Percentiles rank a stretch among this genome's conserved stretches.
phyloP scores from a whole-genome alignment of 2,113 vertebrate species.

The Naja naja region DNA sequence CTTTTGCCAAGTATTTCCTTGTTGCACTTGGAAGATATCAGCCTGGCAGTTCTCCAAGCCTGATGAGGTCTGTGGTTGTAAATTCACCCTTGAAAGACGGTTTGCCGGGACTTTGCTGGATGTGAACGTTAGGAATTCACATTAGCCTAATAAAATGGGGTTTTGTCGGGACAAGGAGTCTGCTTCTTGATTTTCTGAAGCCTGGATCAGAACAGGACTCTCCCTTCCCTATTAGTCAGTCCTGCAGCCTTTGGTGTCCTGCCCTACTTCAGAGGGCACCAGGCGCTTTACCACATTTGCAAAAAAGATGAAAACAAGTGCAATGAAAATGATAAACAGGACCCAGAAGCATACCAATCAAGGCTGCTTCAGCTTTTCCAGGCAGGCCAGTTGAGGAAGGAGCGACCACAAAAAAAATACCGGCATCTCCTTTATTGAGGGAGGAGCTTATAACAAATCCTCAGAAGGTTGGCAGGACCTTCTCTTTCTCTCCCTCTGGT shows the following conservation, averaged over 20 bases:
- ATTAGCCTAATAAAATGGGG: too few relatives aligned
- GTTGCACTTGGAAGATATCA: too few relatives aligned
- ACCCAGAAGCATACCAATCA: not conserved
- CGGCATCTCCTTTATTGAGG: not conserved
- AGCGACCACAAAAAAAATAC: not conserved
- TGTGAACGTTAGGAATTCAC: too few relatives aligned
- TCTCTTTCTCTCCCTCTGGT: not conserved
- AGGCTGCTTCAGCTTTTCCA: not conserved
- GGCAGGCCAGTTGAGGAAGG: not conserved
- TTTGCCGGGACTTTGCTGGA: too few relatives aligned
- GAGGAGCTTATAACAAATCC: not conserved
- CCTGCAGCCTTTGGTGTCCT: not conserved
- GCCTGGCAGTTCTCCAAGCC: too few relatives aligned
- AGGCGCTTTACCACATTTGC: not conserved
- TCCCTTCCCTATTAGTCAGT: not conserved
- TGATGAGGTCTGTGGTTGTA: too few relatives aligned
- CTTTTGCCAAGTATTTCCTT: too few relatives aligned
- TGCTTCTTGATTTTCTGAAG: too few relatives aligned
- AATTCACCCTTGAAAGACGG: too few relatives aligned
- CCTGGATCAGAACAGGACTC: not conserved
- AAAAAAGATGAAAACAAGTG: not conserved
- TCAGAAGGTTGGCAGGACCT: not conserved
- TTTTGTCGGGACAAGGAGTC: too few relatives aligned
- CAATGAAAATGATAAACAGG: not conserved
- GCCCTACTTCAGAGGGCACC: not conserved